Base-by-base conservation (phyloP, 2,888 invertebrate species). In the Furcula furcula region DNA sequence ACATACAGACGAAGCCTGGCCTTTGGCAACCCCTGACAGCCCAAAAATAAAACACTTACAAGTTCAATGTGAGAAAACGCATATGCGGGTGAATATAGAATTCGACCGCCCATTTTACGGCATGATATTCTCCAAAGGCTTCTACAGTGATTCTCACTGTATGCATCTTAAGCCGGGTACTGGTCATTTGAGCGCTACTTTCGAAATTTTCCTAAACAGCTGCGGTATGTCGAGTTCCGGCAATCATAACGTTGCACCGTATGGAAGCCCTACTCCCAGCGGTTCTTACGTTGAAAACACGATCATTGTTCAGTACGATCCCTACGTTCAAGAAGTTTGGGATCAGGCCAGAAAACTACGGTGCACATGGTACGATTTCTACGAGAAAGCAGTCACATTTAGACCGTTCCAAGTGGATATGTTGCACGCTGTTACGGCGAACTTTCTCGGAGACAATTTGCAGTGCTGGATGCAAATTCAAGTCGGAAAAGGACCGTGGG, bases 401-500 rank as follows among this genome's bases (percentile, higher is more conserved):
- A 91, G 97, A 65, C 97, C 97, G 16, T 97, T 97, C 93, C 96
- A 97, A 90, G 97, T 97, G 20, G 97, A 97, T 76, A 97, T 97
- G 96, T 79, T 97, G 57, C 97, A 97, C 75, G 97, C 97, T 0
- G 97, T 97, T 27, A 97, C 97, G 0, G 97, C 97, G 29, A 97
- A 97, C 90, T 97, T 97, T 92, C 91, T 97, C 59, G 97, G 97
- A 15, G 97, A 97, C 82, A 97, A 97, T 87, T 89, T 97, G 60
- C 97, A 97, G 75, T 97, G 97, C 84, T 97, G 97, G 97, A 97
- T 97, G 97, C 97, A 97, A 82, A 97, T 97, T 61, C 97, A 97
- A 84, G 97, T 97, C 27, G 97, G 97, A 35, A 97, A 97, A 76
- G 97, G 97, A 51, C 97, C 97, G 0, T 97, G 97, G 97, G 97